A percentile compares a stretch with the other conserved stretches of the same genome.
phyloP scores from a whole-genome alignment of 2,797 vertebrate species.

The Serranus cabrilla region DNA sequence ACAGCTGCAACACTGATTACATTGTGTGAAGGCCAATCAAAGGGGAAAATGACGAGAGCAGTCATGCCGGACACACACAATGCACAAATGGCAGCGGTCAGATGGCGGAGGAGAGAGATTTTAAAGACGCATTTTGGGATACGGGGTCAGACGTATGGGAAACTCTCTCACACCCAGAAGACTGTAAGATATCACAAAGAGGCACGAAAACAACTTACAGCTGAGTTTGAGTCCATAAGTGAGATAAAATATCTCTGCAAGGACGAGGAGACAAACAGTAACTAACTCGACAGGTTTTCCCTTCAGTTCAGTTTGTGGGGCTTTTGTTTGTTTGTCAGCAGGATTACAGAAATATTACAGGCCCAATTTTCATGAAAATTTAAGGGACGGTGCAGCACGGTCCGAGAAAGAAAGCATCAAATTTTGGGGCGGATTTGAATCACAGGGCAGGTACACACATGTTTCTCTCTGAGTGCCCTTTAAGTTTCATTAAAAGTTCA shows the following conservation, averaged over 20 bases:
- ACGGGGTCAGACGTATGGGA: constrained; percentile 51
- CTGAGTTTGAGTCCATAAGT: neutral
- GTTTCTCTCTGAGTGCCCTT: no score
- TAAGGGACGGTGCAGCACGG: no score
- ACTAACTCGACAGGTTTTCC: no score
- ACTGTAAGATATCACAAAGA: constrained; percentile 1
- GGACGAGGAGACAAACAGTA: no score
- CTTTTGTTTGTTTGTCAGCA: no score
- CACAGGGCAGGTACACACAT: no score
- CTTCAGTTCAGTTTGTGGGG: no score
- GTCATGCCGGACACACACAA: constrained; percentile 84
- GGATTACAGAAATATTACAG: no score
- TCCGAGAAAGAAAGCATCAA: no score
- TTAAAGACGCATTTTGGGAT: constrained; percentile 68
- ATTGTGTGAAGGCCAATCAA: constrained; percentile 88
- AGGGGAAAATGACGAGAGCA: constrained; percentile 86
- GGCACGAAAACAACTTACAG: constrained; percentile 1
- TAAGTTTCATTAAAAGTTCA: no score
- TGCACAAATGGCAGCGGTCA: constrained; percentile 83
- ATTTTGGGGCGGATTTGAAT: no score
- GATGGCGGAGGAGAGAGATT: constrained; percentile 75
- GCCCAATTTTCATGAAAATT: no score
- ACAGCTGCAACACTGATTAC: constrained; percentile 86
- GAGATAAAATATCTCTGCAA: neutral
- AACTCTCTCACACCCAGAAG: constrained; percentile 34